Evolutionary conservation across 2,113 vertebrate genomes (phyloP), one percentile per base, ranked within the genome.

Genomic region (Chunga burmeisteri): DNA sequence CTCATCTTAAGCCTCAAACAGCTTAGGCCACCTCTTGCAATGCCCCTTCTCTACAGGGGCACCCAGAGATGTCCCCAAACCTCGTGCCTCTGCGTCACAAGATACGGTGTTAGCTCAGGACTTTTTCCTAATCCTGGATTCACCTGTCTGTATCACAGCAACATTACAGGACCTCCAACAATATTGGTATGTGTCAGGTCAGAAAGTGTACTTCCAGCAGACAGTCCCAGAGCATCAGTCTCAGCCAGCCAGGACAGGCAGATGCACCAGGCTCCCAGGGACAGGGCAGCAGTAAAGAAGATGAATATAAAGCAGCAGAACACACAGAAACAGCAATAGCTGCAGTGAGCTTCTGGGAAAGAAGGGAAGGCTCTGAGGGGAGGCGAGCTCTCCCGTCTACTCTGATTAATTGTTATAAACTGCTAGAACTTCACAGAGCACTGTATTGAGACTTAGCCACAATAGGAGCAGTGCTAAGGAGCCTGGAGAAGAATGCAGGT

Each of bases 341-440:
- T 90, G 30, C 10, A 61, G 21, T 14, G 32, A 79, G 40, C 21
- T 84, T 47, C 36, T 67, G 82, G 52, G 46, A 36, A 62, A 55
- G 47, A 44, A 26, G 9, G 19, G 59, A 44, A 81, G 50, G 42
- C 56, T 56, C 26, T 1, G 0, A 87, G 36, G 6, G 27, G 15
- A 84, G 38, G 16, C 34, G 55, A 67, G 68, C 26, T 87, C 2
- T 0, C 2, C 1, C 2, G 0, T 16, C 40, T 42, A 38, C 30
- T 66, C 81, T 49, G 32, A 22, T 52, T 38, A 42, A 78, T n/a
- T 34, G 52, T 21, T 67, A 18, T 8, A 38, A 59, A 44, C 53
- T 77, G 6, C 23, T 72, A 47, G 34, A 58, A n/a, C 38, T 72
- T 75, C 55, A 53, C 32, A 75, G 52, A 71, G 49, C n/a, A 27